Base-by-base conservation (phyloP, 2,888 invertebrate species). In the Pristionchus arcanus region DNA sequence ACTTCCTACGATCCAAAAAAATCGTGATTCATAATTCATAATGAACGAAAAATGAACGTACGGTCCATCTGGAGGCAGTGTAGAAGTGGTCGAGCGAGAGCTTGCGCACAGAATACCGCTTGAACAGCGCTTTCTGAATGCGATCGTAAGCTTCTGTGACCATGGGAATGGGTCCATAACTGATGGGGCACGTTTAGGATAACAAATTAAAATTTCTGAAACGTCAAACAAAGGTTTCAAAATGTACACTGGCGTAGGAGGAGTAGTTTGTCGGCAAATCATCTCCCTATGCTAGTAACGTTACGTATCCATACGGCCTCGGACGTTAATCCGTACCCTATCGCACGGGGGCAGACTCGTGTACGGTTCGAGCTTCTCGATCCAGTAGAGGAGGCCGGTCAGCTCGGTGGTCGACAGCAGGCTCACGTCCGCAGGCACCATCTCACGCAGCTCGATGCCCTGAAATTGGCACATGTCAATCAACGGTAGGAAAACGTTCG, bases 11-110 rank as follows among this genome's bases (percentile, higher is more conserved):
- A 49, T 49, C 13, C n/a, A n/a, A n/a, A 49, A 9, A 49, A 49
- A 49, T 49, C 42, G 42, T 49, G 42, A 49, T 7, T 49, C 42
- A 49, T 42, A 49, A 9, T 49, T 9, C 11, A 49, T 11, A 49
- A 49, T 49, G 9, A 9, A 49, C 42, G 0, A 49, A 49, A 7
- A 49, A n/a, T n/a, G n/a, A 49, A 49, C 42, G 13, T 49, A 87
- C 90, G n/a, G 91, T 92, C 89, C 92, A 92, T 89, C 93, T 94
- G 25, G 94, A 93, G 15, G 94, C 94, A 49, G 90, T 90, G 89
- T 94, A 94, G 84, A 94, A 94, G 81, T 94, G 94, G 88, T 94
- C 94, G 77, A 94, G 91, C 83, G 93, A 92, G 15, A 94, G 91
- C 83, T 94, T 94, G 55, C 94, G 90, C 5, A 94, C 94, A 4